phyloP scores from a whole-genome alignment of 1,140 invertebrate genomes.

The Drosophila obscura region DNA sequence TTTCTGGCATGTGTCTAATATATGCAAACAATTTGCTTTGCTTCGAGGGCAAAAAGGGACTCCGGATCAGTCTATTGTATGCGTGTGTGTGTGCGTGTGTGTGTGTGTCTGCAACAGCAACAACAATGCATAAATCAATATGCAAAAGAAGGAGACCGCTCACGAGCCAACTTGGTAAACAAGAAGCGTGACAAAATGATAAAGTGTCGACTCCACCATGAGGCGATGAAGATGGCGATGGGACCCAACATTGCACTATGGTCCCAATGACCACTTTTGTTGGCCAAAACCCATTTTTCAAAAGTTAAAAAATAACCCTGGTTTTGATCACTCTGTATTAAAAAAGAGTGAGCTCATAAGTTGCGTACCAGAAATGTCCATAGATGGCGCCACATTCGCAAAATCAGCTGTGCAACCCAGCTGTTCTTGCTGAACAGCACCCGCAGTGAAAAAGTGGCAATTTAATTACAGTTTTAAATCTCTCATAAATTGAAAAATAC shows the following conservation, averaged over 20 bases:
- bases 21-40: slow-evolving; percentile 69
- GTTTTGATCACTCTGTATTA: too few species aligned
- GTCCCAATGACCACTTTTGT: too few species aligned
- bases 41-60: slow-evolving; percentile 18
- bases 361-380: too few species aligned
- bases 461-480: too few species aligned
- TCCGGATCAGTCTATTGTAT: slow-evolving; percentile 1
- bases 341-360: too few species aligned
- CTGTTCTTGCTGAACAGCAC: too few species aligned
- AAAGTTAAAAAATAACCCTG: too few species aligned
- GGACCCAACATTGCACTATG: slow-evolving; percentile 52
- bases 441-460: too few species aligned
- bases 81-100: slow-evolving; percentile 19
- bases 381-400: too few species aligned
- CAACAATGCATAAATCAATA: slow-evolving; percentile 63
- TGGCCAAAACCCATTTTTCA: too few species aligned
- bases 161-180: slow-evolving; percentile 61
- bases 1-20: slow-evolving; percentile 71
- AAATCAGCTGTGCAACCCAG: too few species aligned
- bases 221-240: slow-evolving; percentile 29
- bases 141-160: slow-evolving; percentile 49
- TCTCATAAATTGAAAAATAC: too few species aligned
- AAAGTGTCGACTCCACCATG: slow-evolving; percentile 54
- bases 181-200: slow-evolving; percentile 77
- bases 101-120: slow-evolving; percentile 27